Evolutionary conservation across 2,797 vertebrate species (phyloP).

Genomic region (Gymnothorax javanicus): DNA sequence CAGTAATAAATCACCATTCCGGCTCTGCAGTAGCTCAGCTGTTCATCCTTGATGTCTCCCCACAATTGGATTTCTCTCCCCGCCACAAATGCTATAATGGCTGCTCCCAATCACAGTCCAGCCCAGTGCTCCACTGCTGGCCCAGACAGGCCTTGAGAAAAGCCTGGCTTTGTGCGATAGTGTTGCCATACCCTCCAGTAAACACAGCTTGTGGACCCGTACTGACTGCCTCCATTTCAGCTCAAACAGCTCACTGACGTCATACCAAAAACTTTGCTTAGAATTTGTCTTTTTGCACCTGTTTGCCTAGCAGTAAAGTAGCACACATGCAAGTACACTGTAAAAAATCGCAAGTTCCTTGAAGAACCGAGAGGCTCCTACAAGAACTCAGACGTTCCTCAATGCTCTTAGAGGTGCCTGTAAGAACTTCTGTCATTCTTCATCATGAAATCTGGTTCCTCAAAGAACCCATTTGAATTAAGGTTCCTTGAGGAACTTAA

Average conservation of each 20-base stretch:
- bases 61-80: conserved; percentile 63
- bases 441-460: no score
- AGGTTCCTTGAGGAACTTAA: no score
- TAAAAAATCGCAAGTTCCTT: no score
- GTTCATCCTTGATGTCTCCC: conserved; percentile 55
- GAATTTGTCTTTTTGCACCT: background rate
- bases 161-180: background rate
- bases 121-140: conserved; percentile 4
- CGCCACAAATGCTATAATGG: conserved; percentile 54
- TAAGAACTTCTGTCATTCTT: no score
- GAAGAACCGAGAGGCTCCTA: no score
- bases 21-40: conserved; percentile 56
- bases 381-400: no score
- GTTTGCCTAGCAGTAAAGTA: background rate
- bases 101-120: conserved; percentile 27
- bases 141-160: background rate
- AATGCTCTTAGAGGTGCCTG: no score
- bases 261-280: background rate
- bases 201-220: background rate
- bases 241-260: background rate
- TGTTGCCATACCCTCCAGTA: background rate
- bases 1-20: conserved; percentile 69
- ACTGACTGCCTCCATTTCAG: background rate
- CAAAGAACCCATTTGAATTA: no score
- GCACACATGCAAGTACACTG: background rate